A percentile compares a stretch with the other conserved stretches of the same genome.
Evolutionary conservation across 2,888 invertebrate genomes (phyloP).

Genomic region (Scrobipalpa costella): DNA sequence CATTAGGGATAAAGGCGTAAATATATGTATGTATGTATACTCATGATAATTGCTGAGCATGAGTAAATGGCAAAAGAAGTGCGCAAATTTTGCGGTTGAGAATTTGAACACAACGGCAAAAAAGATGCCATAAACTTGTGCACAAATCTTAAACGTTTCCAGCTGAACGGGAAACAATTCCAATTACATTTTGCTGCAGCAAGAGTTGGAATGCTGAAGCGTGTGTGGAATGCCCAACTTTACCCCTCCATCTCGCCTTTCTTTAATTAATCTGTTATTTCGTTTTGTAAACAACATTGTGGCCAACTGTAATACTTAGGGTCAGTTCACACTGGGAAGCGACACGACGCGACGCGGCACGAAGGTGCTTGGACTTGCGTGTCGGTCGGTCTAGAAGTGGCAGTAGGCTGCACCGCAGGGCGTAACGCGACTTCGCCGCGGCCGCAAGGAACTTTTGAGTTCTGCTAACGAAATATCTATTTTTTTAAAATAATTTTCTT

Average conservation of each 20-base stretch:
- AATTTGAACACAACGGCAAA: neutral
- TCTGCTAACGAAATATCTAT: no score
- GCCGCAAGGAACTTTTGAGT: no score
- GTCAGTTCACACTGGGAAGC: no score
- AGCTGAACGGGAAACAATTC: slow-evolving; percentile 62
- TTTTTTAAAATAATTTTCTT: no score
- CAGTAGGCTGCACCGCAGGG: no score
- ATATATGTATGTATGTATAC: no score
- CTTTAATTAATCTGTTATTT: neutral
- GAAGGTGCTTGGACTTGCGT: no score
- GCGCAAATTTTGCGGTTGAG: neutral
- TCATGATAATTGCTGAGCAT: slow-evolving; percentile 3
- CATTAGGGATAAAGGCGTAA: no score
- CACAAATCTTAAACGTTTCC: slow-evolving; percentile 68
- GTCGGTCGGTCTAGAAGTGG: no score
- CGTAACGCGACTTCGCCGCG: no score
- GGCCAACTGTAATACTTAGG: no score
- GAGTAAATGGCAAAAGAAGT: neutral
- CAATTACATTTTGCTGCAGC: slow-evolving; percentile 63
- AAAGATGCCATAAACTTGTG: slow-evolving; percentile 22
- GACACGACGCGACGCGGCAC: no score
- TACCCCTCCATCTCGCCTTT: neutral
- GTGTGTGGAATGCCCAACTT: slow-evolving; percentile 18
- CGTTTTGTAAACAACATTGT: neutral
- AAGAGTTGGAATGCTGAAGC: neutral